Evolutionary conservation across 2,113 vertebrate species (phyloP), one percentile per base, ranked within the genome.

Genomic region (Pteropus alecto): DNA sequence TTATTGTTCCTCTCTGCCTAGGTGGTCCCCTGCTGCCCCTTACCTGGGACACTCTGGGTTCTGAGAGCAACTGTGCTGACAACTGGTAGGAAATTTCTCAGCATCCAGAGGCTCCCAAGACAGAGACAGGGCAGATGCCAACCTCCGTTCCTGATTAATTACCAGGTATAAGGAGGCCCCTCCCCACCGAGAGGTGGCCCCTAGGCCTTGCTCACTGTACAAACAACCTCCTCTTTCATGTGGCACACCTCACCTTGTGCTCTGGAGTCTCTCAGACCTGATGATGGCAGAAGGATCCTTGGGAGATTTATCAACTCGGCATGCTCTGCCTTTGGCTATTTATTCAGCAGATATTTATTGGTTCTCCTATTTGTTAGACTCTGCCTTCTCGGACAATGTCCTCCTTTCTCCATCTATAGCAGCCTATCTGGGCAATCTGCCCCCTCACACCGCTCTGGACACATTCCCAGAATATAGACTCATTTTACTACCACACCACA

Each of bases 11-110:
- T 77, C 54, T 90, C 90, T 73, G 41, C 54, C 28, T 3, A 1
- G 19, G 76, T 30, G 56, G 87, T 38, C 94, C 38, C 33, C 38
- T 68, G 93, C 97, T 71, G 97, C 63, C 79, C 94, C 73, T 95
- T 93, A 51, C 73, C 88, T 83, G 51, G 56, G 79, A 83, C n/a
- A 96, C 88, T 95, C 90, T 96, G 87, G 97, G 77, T 90, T 90
- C 95, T 94, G 70, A 90, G 87, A 97, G 74, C 98, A 98, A 95
- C 97, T 98, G 98, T 48, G 83, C 78, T 89, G 90, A 95, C 97
- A 98, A 97, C 96, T 98, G 98, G 97, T 97, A 96, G 83, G 93
- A 97, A 94, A 71, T 95, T 97, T 98, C 95, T 93, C 67, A 97
- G 95, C 76, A 96, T 97, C 91, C 26, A 28, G 65, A 96, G 93